Base-by-base conservation (phyloP, 2,888 invertebrate species). In the Melieria omissa region DNA sequence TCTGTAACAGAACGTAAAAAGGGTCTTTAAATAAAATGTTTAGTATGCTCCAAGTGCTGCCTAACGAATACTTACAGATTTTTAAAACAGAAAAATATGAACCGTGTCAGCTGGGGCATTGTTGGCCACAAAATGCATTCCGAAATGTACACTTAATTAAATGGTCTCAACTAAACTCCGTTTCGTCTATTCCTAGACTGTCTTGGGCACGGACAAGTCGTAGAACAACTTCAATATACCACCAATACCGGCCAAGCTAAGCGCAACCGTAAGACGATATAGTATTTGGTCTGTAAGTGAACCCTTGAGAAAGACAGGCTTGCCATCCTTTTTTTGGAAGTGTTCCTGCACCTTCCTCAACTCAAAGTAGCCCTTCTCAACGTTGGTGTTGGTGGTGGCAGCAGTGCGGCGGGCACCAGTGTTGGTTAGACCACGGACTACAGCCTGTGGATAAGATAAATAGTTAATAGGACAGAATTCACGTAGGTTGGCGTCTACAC, bases 251-350 rank as follows among this genome's bases (percentile, higher is more conserved):
- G 86, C 74, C 8, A 83, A 45, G 49, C 83, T 80, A 0, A 89
- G 75, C 0, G 81, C 79, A 45, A 85, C 76, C 2, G 89, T 89
- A 2, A 83, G 10, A 14, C 84, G 82, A 78, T 86, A 89, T 3
- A 89, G 77, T 0, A 89, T 64, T 73, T 84, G 88, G 77, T 90
- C 90, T 42, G 80, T 70, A 1, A 79, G 16, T 5, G 89, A 89
- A 4, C 86, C 88, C 79, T 90, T 90, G 12, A 90, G 80, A 77
- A 88, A 88, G 1, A 90, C 84, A 3, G 89, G 89, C 41, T 86
- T 81, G 5, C 87, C 89, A 80, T 90, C 88, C 4, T 83, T 78
- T 64, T 83, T 81, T 77, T 88, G 88, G 76, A 83, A 87, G 45
- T 78, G 77, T 29, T 82, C 81, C 63, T 84, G 84, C 2, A 79